Evolutionary conservation across 2,888 invertebrate genomes (phyloP), one percentile per base, ranked within the genome.

Genomic region (Chalcis sispes): DNA sequence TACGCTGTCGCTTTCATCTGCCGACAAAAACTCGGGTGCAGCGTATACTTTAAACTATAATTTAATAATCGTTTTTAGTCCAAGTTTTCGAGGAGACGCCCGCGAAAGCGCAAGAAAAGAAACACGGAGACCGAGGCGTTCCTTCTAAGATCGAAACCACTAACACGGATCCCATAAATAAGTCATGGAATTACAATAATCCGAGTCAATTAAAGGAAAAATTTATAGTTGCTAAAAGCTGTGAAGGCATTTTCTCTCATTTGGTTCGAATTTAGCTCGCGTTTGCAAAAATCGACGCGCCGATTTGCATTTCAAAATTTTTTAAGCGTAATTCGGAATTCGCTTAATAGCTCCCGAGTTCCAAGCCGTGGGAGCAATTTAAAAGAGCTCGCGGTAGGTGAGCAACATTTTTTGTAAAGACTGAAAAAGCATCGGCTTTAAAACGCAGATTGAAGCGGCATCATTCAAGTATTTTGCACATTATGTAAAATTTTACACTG

Each of bases 251-350:
- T 32, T 32, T 73, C n/a, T 48, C 52, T 69, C 62, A 59, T 58
- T 4, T 2, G 25, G 8, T 40, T 20, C n/a, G 64, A 69, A 64
- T 65, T 72, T 56, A 40, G 69, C 48, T 72, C 42, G 29, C 50
- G 23, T 27, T 32, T 25, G 18, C 52, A 18, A 48, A 18, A 42
- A 50, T 71, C 25, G 59, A 75, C 59, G 59, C 59, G 54, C 18
- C 50, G 54, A 86, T 87, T 87, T 87, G 84, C 86, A 85, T 86
- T 86, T 83, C 79, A 69, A 83, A 87, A 87, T 86, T 85, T 85
- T 84, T 67, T 15, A 84, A 85, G 82, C 85, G 83, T 85, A 86
- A 87, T 85, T 86, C 82, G 75, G 78, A 83, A 84, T 86, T 85
- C 81, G 81, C 81, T 85, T 85, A 84, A 85, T 79, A 62, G 46